Evolutionary conservation across 2,888 invertebrate genomes (phyloP).

Genomic region (Acanthosoma haemorrhoidale): DNA sequence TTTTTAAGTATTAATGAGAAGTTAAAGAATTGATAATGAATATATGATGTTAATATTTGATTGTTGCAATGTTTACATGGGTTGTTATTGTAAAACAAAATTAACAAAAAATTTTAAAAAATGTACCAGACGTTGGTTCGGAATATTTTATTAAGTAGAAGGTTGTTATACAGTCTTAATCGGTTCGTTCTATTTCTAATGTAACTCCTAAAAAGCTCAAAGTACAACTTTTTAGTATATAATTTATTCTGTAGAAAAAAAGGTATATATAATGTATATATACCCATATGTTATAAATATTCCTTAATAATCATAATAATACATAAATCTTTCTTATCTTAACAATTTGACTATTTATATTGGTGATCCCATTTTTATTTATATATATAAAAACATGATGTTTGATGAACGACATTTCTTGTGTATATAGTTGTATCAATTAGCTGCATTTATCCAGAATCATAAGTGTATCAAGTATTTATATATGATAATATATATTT

Average conservation of each 20-base stretch:
- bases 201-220: constrained; percentile 28
- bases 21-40: background rate
- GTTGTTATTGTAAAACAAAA: background rate
- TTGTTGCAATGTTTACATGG: background rate
- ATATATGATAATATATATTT: constrained; percentile 21
- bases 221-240: constrained; percentile 6
- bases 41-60: background rate
- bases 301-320: background rate
- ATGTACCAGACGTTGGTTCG: background rate
- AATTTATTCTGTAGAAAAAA: constrained; percentile 5
- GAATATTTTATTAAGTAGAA: background rate
- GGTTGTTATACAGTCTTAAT: no score
- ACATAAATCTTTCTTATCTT: background rate
- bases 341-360: background rate
- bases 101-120: no score
- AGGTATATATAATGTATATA: constrained; percentile 18
- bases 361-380: background rate
- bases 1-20: background rate
- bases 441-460: constrained; percentile 12
- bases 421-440: constrained; percentile 8
- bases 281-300: constrained; percentile 13
- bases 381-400: background rate
- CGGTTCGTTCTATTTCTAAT: no score
- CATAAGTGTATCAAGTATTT: constrained; percentile 4
- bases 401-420: background rate